phyloP scores from a whole-genome alignment of 2,113 vertebrate genomes.

The Coptodon bakossiorum region DNA sequence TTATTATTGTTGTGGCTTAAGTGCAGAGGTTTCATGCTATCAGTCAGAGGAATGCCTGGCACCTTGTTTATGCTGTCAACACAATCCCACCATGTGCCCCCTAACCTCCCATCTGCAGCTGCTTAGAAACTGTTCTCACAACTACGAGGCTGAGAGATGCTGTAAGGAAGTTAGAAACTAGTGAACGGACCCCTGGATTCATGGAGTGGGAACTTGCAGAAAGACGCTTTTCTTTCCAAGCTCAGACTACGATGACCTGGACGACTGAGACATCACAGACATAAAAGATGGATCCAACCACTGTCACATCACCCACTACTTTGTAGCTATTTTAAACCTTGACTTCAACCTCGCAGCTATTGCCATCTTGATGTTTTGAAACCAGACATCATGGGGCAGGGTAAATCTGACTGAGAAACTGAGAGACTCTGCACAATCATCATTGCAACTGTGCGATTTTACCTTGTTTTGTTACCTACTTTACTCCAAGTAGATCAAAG shows the following conservation, averaged over 20 bases:
- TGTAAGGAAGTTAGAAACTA: background rate
- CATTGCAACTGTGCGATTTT: background rate
- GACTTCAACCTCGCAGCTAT: background rate
- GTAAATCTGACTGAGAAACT: background rate
- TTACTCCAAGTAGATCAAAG: background rate
- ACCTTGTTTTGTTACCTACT: background rate
- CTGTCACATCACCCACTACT: background rate
- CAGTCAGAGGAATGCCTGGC: conserved; percentile 36
- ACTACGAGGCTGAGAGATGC: background rate
- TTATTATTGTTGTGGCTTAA: background rate
- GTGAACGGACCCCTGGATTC: background rate
- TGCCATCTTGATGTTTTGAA: background rate
- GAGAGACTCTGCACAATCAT: background rate
- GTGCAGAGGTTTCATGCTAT: background rate
- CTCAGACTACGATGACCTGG: background rate
- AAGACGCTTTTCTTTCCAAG: background rate
- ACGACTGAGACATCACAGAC: background rate
- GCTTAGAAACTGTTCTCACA: background rate
- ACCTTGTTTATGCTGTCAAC: conserved; percentile 28
- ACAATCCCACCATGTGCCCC: conserved; percentile 2
- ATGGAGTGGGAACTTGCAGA: background rate
- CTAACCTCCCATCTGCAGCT: conserved; percentile 50
- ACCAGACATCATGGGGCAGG: background rate
- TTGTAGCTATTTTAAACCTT: background rate
- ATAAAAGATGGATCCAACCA: background rate